Percentiles rank a stretch among this genome's conserved stretches.
phyloP scores from a whole-genome alignment of 2,888 invertebrate genomes.

The Autographa gamma region DNA sequence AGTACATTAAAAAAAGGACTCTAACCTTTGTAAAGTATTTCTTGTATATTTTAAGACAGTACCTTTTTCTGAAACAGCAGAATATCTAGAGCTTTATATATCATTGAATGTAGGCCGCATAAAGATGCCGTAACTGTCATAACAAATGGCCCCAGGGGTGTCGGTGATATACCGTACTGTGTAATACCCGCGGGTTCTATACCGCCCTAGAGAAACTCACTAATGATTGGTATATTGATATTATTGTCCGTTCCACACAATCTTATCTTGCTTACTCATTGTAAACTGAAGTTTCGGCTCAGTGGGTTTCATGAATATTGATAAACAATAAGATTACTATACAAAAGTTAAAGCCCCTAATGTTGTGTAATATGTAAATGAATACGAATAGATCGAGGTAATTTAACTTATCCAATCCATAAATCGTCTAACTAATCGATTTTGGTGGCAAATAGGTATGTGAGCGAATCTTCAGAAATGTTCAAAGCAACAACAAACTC shows the following conservation, averaged over 20 bases:
- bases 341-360: not conserved
- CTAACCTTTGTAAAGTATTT: not conserved
- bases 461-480: too few species aligned
- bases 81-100: conserved; percentile 32
- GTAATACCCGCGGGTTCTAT: conserved; percentile 30
- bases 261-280: not conserved
- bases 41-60: not conserved
- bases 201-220: conserved; percentile 13
- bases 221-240: conserved; percentile 1
- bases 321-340: not conserved
- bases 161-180: conserved; percentile 41
- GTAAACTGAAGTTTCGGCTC: not conserved
- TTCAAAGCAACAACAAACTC: too few species aligned
- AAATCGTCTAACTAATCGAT: too few species aligned
- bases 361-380: not conserved
- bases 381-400: not conserved
- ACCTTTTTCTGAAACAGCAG: not conserved
- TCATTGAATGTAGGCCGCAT: conserved; percentile 41
- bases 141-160: conserved; percentile 38
- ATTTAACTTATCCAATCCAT: too few species aligned
- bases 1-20: too few species aligned
- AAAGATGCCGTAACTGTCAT: conserved; percentile 44
- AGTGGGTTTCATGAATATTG: conserved; percentile 1
- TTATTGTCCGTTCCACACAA: not conserved
- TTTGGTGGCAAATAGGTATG: too few species aligned